These are phyloP conservation scores for Chelidonichthys spinosus DNA, from an alignment of 2,797 vertebrate species.

Conservation along the genomic window DNA sequence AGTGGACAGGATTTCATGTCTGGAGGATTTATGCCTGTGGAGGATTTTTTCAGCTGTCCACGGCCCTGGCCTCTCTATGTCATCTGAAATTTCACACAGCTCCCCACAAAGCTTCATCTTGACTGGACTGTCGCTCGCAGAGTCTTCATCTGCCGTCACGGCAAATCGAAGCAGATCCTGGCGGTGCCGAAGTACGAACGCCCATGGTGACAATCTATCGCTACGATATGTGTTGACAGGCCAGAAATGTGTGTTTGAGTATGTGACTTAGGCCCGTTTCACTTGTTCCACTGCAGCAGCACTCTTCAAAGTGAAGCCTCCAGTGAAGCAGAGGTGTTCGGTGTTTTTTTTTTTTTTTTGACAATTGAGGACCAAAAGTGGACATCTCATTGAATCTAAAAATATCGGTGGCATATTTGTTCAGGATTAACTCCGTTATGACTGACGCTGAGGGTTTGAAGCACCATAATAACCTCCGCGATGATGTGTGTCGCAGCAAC, in stretches of 20 bases:
- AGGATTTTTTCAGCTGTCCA: slow-evolving; percentile 75
- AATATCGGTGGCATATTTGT: neutral
- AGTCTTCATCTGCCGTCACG: slow-evolving; percentile 55
- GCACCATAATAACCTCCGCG: too few species aligned
- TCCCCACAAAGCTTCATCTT: slow-evolving; percentile 61
- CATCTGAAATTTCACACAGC: slow-evolving; percentile 77
- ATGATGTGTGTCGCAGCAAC: neutral
- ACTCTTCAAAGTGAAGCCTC: slow-evolving; percentile 8
- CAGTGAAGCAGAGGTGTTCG: neutral
- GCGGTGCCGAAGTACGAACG: slow-evolving; percentile 37
- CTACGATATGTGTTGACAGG: slow-evolving; percentile 41
- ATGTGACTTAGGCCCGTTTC: slow-evolving; percentile 28
- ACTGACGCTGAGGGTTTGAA: neutral
- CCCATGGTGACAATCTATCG: slow-evolving; percentile 30
- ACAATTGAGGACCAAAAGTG: neutral
- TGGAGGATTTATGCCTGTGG: slow-evolving; percentile 72
- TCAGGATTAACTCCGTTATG: neutral
- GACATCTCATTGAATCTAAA: neutral
- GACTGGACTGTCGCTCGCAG: slow-evolving; percentile 59
- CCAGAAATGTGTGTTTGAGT: slow-evolving; percentile 33
- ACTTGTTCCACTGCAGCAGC: slow-evolving; percentile 11
- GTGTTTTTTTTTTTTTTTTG: neutral
- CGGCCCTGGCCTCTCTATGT: slow-evolving; percentile 61
- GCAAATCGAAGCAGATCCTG: slow-evolving; percentile 62
- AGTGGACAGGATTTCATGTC: slow-evolving; percentile 69